These are phyloP conservation scores for Scleropages formosus DNA, from an alignment of 2,797 vertebrate species.

Conservation along the genomic window DNA sequence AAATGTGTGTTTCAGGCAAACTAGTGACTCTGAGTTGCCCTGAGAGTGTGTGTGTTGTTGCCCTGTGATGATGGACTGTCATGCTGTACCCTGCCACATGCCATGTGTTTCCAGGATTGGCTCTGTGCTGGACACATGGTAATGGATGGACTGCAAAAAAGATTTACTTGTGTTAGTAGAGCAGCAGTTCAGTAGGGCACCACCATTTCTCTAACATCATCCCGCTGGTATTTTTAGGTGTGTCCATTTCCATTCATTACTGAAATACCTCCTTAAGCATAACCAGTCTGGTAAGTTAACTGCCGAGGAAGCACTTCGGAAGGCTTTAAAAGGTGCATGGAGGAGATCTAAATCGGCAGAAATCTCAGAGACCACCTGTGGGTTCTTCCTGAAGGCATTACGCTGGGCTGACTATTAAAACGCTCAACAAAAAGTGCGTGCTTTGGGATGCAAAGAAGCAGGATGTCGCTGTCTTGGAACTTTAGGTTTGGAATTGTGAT, in stretches of 20 bases:
- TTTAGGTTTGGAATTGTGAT: constrained; percentile 43
- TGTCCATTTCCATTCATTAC: constrained; percentile 22
- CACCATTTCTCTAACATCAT: background rate
- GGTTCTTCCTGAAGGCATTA: too few species aligned
- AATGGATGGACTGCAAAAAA: background rate
- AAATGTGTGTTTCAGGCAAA: too few species aligned
- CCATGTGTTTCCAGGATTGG: too few species aligned
- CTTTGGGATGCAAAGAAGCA: background rate
- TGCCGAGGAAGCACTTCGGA: background rate
- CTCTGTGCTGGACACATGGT: background rate
- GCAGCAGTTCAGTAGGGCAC: too few species aligned
- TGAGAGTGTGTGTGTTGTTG: too few species aligned
- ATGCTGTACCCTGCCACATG: too few species aligned
- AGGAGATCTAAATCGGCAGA: background rate
- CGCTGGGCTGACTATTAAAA: background rate
- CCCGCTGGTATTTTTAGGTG: constrained; percentile 18
- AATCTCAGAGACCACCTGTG: background rate
- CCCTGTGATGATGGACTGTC: too few species aligned
- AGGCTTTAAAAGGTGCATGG: background rate
- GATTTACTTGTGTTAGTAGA: too few species aligned
- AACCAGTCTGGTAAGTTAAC: constrained; percentile 41
- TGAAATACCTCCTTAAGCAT: constrained; percentile 15
- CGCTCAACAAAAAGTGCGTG: too few species aligned
- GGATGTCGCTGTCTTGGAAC: constrained; percentile 38
- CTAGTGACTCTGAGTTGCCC: too few species aligned